A percentile compares a stretch with the other conserved stretches of the same genome.
These are phyloP conservation scores for Manis pentadactyla DNA, from an alignment of 2,797 vertebrate species.

Conservation along the genomic window DNA sequence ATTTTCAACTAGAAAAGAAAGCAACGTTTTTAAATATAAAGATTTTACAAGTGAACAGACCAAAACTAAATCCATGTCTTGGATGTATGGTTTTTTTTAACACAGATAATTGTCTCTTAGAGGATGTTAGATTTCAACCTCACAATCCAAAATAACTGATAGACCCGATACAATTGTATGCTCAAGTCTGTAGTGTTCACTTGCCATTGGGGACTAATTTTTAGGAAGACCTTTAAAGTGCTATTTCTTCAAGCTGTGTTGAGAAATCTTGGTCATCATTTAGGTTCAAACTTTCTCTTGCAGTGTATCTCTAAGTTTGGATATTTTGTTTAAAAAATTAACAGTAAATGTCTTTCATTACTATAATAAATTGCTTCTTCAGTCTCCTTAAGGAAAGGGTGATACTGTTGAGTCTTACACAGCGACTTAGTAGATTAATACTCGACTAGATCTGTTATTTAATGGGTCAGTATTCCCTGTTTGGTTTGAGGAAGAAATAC, in stretches of 20 bases:
- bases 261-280: background rate
- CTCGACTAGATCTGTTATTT: background rate
- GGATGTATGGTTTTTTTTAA: background rate
- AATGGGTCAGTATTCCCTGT: background rate
- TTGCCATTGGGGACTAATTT: background rate
- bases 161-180: background rate
- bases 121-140: background rate
- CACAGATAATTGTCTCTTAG: background rate
- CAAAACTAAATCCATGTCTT: background rate
- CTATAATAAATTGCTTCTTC: background rate
- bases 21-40: background rate
- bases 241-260: background rate
- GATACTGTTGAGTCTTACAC: background rate
- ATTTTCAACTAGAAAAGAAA: background rate
- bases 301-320: background rate
- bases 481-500: background rate
- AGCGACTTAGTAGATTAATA: conserved; percentile 6
- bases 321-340: background rate
- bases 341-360: background rate
- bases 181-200: background rate
- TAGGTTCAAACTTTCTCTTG: background rate
- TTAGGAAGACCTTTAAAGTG: conserved; percentile 31
- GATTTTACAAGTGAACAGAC: background rate
- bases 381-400: background rate
- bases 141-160: background rate